Evolutionary conservation across 2,113 vertebrate genomes (phyloP).

Genomic region (Pardalotus punctatus): DNA sequence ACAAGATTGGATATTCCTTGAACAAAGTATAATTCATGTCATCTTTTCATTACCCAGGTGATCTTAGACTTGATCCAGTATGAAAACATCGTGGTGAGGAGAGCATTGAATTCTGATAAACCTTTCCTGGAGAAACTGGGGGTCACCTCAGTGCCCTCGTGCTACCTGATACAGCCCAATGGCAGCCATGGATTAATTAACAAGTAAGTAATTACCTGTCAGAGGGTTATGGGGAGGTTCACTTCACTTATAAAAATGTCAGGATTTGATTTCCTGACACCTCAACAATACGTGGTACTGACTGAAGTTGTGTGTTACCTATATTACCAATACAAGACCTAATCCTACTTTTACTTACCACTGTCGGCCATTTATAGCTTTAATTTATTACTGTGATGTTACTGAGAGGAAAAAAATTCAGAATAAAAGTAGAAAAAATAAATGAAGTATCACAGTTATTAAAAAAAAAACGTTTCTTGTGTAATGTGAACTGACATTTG

Average conservation of each 20-base stretch:
- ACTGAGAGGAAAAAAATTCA: background rate
- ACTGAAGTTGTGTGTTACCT: background rate
- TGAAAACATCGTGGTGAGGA: constrained; percentile 80
- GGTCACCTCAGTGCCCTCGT: constrained; percentile 75
- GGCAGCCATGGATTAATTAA: constrained; percentile 78
- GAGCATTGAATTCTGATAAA: constrained; percentile 75
- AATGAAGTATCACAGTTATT: background rate
- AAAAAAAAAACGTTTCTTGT: background rate
- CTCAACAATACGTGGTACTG: background rate
- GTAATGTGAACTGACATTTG: background rate
- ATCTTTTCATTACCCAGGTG: constrained; percentile 72
- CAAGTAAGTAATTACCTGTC: constrained; percentile 72
- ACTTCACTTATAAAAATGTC: background rate
- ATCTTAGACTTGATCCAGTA: constrained; percentile 87
- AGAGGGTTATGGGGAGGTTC: background rate
- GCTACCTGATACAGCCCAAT: constrained; percentile 86
- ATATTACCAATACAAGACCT: background rate
- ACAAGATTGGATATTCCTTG: background rate
- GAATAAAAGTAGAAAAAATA: background rate
- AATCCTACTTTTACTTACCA: background rate
- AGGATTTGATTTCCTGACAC: background rate
- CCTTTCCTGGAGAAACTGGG: constrained; percentile 80
- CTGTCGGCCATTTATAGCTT: background rate
- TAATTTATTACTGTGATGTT: background rate
- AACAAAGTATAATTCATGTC: background rate